Percentiles rank a stretch among this genome's conserved stretches.
Evolutionary conservation across 2,888 invertebrate species (phyloP).

Genomic region (Artemia sinica): DNA sequence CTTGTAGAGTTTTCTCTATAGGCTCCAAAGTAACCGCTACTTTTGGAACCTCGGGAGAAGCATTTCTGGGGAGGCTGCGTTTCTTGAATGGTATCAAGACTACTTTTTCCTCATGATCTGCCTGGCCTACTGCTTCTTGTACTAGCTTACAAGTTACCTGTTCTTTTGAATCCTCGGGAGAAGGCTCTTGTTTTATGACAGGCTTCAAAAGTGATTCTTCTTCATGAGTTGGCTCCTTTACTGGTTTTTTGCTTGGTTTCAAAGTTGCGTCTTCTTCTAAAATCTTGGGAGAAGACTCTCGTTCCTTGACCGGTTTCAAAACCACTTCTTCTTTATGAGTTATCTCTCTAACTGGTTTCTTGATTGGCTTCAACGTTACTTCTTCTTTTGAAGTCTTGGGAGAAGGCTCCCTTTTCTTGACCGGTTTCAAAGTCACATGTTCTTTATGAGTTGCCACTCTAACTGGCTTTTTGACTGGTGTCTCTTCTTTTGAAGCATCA

Average conservation of each 20-base stretch:
- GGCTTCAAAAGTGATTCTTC: conserved; percentile 1
- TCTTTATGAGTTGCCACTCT: conserved; percentile 27
- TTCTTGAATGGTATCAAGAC: no score
- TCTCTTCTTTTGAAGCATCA: conserved; percentile 26
- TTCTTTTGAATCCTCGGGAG: no score
- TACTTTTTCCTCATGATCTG: no score
- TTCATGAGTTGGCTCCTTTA: not conserved
- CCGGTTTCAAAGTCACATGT: conserved; percentile 28
- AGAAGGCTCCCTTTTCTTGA: conserved; percentile 27
- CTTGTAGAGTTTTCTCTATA: conserved; percentile 24
- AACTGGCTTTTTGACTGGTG: conserved; percentile 25
- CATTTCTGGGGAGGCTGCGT: no score
- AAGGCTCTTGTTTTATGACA: not conserved
- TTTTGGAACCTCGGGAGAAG: not conserved
- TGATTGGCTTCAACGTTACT: not conserved
- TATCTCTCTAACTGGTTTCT: not conserved
- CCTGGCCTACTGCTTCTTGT: no score
- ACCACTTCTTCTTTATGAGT: conserved; percentile 30
- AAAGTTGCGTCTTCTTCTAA: not conserved
- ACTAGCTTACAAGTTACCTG: no score
- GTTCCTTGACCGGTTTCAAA: conserved; percentile 32
- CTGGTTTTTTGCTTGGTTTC: not conserved
- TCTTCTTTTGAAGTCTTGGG: not conserved
- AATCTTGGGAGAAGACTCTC: conserved; percentile 25
- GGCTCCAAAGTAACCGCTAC: conserved; percentile 15